Percentiles rank a stretch among this genome's conserved stretches.
Evolutionary conservation across 2,113 vertebrate species (phyloP).

Genomic region (Catagonus wagneri): DNA sequence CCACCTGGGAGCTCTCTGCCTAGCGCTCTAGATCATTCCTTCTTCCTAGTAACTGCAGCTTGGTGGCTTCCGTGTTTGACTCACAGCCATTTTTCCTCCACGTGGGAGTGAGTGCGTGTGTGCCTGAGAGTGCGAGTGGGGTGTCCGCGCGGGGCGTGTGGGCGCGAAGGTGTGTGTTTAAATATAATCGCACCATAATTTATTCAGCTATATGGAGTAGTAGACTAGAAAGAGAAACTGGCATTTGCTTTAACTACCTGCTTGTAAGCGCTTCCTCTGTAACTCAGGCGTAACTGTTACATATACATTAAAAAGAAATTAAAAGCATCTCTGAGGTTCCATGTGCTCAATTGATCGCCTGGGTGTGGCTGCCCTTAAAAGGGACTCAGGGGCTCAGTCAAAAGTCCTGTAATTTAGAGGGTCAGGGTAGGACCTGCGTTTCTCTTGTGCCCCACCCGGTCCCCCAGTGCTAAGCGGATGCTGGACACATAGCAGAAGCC

Average conservation of each 20-base stretch:
- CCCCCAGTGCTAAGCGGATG: background rate
- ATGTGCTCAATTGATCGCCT: background rate
- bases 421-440: background rate
- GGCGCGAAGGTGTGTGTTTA: slow-evolving; percentile 87
- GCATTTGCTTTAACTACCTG: slow-evolving; percentile 99
- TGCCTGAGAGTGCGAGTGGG: slow-evolving; percentile 46
- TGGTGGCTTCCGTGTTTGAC: slow-evolving; percentile 92
- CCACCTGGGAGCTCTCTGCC: slow-evolving; percentile 88
- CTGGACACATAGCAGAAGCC: accelerated
- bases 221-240: slow-evolving; percentile 97
- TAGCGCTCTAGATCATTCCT: slow-evolving; percentile 87
- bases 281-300: slow-evolving; percentile 99
- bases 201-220: slow-evolving; percentile 99
- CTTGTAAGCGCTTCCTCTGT: slow-evolving; percentile 99
- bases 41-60: slow-evolving; percentile 85
- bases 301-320: slow-evolving; percentile 96
- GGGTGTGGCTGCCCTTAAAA: background rate
- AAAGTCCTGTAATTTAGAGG: background rate
- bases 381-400: background rate
- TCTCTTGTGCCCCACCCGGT: background rate
- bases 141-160: slow-evolving; percentile 76
- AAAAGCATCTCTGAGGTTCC: slow-evolving; percentile 60
- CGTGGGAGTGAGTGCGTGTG: slow-evolving; percentile 73
- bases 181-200: slow-evolving; percentile 99
- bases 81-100: slow-evolving; percentile 90